Conservation (phyloP, 2,888 invertebrate species). For the Drosophila helvetica region DNA sequence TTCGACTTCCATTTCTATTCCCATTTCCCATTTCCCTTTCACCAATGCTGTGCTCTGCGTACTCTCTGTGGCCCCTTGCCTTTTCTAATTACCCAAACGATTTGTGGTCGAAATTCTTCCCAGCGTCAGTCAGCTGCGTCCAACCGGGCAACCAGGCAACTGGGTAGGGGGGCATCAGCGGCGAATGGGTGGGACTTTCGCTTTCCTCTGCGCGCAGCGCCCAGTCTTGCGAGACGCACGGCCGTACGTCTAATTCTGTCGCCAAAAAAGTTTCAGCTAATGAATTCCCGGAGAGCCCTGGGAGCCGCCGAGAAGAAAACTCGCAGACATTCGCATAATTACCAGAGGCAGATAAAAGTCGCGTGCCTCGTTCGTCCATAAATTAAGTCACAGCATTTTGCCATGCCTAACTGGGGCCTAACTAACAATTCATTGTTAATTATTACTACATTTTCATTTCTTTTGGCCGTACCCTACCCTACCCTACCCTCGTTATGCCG, state of each 20-base stretch:
- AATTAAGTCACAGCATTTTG: conserved; percentile 48
- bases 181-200: conserved; percentile 70
- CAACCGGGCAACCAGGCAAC: conserved; percentile 37
- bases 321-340: conserved; percentile 62
- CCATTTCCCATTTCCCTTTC: conserved; percentile 70
- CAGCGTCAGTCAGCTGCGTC: conserved; percentile 75
- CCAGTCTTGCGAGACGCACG: conserved; percentile 1
- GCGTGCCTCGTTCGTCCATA: conserved; percentile 57
- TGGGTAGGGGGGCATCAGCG: neutral
- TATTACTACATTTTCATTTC: conserved; percentile 54
- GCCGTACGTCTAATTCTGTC: conserved; percentile 56
- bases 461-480: conserved; percentile 6
- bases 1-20: conserved; percentile 37
- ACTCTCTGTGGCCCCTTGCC: conserved; percentile 37
- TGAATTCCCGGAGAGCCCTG: conserved; percentile 45
- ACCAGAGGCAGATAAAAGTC: conserved; percentile 56
- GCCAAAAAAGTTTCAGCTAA: conserved; percentile 47
- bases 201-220: conserved; percentile 60
- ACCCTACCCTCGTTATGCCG: conserved; percentile 23
- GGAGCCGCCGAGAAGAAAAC: conserved; percentile 45
- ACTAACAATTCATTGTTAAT: conserved; percentile 50
- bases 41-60: conserved; percentile 65
- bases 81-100: conserved; percentile 77
- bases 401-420: conserved; percentile 38
- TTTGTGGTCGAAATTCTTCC: conserved; percentile 81